Conservation (phyloP, 1,140 invertebrate genomes). For the Drosophila ohnishii region DNA sequence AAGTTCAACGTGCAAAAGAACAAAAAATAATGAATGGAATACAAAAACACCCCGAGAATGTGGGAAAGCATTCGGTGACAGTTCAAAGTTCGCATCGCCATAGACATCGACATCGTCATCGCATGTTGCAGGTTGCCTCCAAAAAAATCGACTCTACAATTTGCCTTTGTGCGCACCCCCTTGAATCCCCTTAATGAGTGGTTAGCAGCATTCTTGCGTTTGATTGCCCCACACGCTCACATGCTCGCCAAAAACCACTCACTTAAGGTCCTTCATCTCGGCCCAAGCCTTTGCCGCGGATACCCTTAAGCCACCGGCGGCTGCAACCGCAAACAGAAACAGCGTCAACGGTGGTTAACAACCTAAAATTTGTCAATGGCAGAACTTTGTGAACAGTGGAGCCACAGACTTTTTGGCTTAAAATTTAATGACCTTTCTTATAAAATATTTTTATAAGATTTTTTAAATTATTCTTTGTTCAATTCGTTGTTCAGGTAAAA, state of each 20-base stretch:
- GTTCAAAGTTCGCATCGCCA: constrained; percentile 47
- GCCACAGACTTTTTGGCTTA: not conserved
- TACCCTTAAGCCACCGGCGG: not conserved
- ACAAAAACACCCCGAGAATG: constrained; percentile 18
- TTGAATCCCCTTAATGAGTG: constrained; percentile 64
- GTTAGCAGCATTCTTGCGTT: constrained; percentile 43
- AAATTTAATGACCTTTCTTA: not conserved
- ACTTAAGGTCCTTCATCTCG: constrained; percentile 6
- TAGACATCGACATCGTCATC: constrained; percentile 1
- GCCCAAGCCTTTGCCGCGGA: not conserved
- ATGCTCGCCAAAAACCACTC: constrained; percentile 16
- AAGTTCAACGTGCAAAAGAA: constrained; percentile 66
- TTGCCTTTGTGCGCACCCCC: constrained; percentile 19
- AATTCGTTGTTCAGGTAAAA: too few relatives aligned
- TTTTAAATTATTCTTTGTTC: too few relatives aligned
- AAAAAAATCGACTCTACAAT: constrained; percentile 46
- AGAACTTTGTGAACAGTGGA: not conserved
- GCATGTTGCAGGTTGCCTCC: constrained; percentile 28
- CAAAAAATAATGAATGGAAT: constrained; percentile 30
- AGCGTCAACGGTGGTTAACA: not conserved
- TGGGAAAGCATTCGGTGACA: constrained; percentile 45
- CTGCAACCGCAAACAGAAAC: constrained; percentile 35
- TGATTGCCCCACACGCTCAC: constrained; percentile 34
- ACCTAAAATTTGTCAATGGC: constrained; percentile 7
- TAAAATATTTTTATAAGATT: too few relatives aligned